Evolutionary conservation across 2,888 invertebrate species (phyloP), one percentile per base, ranked within the genome.

Genomic region (Scelioninae gen. 1): DNA sequence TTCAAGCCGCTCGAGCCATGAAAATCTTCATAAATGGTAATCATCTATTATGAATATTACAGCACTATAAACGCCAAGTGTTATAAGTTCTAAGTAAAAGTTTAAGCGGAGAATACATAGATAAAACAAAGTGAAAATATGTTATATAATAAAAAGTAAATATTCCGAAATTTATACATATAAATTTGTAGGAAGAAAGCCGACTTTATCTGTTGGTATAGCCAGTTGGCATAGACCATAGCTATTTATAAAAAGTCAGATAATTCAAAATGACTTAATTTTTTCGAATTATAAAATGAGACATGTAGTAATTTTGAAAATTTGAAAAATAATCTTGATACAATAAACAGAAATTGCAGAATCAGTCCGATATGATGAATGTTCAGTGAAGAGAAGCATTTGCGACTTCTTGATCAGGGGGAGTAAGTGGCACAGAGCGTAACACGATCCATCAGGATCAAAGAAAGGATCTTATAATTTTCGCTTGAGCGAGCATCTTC

Each of bases 381-480:
- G 62, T 62, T 62, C 47, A 63, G 43, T 49, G 58, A 71, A 58
- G 51, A 58, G 60, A 71, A 55, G 53, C 43, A 63, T 77, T 68
- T 16, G 60, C 76, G 56, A 63, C 56, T 53, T 74, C 60, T 60
- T 63, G 65, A 75, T 68, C 65, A 58, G 74, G 68, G 69, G 68
- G 71, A 68, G 76, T 79, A 78, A 76, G 76, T 53, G 68, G 77
- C 69, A 51, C 55, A 68, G 34, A 68, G 77, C 62, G 80, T 47
- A 74, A 65, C 80, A 62, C 74, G 82, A 83, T 85, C 81, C 75
- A 78, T 82, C 77, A 80, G 85, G 86, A 87, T 87, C 85, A 88
- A 88, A 88, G 88, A 77, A 72, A 87, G 86, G 87, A 86, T 85
- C 81, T 85, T 84, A 88, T 86, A 86, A 88, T 87, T 88, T 88